phyloP scores from a whole-genome alignment of 1,140 invertebrate genomes.

The Ceratosolen fusciceps region DNA sequence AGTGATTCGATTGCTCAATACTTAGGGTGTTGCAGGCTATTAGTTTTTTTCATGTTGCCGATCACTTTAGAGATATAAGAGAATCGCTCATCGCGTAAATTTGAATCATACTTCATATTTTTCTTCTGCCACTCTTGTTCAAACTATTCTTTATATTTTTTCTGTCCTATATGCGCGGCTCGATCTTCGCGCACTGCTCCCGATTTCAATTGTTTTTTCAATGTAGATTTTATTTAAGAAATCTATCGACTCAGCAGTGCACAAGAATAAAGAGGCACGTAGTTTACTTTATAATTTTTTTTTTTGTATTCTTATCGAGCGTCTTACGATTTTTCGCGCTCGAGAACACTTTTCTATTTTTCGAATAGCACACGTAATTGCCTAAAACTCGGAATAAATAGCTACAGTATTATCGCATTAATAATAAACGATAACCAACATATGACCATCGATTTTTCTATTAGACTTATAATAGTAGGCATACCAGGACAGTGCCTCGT shows the following conservation, averaged over 20 bases:
- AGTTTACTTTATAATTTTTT: constrained; percentile 20
- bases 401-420: constrained; percentile 61
- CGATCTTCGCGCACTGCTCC: not conserved
- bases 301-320: constrained; percentile 22
- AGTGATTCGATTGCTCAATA: constrained; percentile 31
- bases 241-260: not conserved
- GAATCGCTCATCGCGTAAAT: not conserved
- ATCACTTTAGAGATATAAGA: not conserved
- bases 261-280: constrained; percentile 20
- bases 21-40: not conserved
- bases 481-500: constrained; percentile 63
- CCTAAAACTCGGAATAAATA: constrained; percentile 61
- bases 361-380: constrained; percentile 53
- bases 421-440: constrained; percentile 64
- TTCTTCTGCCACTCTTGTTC: not conserved
- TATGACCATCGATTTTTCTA: constrained; percentile 56
- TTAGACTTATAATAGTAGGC: constrained; percentile 64
- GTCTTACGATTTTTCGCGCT: constrained; percentile 36
- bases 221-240: not conserved
- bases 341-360: constrained; percentile 54
- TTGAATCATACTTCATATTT: not conserved
- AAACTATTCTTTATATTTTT: not conserved
- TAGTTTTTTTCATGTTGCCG: not conserved
- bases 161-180: not conserved
- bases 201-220: not conserved